Evolutionary conservation across 2,113 vertebrate species (phyloP).

Genomic region (Daphoenositta chrysoptera): DNA sequence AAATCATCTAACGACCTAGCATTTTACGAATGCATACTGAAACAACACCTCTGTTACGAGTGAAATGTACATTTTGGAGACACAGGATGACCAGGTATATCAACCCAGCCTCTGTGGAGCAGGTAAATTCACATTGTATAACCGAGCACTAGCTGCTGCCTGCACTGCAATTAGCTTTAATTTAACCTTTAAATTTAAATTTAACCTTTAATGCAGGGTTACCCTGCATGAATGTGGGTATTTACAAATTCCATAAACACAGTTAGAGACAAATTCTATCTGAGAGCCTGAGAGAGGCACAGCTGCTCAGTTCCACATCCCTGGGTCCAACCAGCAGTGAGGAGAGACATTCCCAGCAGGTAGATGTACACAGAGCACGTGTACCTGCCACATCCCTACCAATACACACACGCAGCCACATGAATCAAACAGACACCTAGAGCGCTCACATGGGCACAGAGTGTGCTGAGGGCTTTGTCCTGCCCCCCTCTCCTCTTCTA

Average conservation of each 20-base stretch:
- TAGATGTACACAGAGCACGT: neutral
- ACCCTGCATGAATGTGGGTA: neutral
- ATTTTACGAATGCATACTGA: neutral
- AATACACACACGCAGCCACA: no score
- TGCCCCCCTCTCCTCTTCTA: neutral
- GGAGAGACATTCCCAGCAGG: neutral
- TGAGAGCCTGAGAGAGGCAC: neutral
- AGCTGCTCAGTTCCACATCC: neutral
- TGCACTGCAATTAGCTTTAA: neutral
- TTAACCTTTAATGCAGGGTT: no score
- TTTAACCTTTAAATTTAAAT: no score
- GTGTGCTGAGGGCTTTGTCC: neutral
- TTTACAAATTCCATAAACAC: neutral
- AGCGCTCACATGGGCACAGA: neutral
- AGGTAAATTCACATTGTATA: neutral
- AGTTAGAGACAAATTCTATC: neutral
- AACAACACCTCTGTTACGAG: neutral
- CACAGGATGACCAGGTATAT: neutral
- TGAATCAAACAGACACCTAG: neutral
- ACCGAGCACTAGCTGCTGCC: neutral
- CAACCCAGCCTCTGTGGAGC: neutral
- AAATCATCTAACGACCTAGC: neutral
- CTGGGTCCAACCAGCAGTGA: neutral
- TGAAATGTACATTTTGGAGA: neutral
- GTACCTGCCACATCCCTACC: fast-evolving